Percentiles rank a stretch among this genome's conserved stretches.
These are phyloP conservation scores for Bombyx mori DNA, from an alignment of 1,140 invertebrate species.

Conservation along the genomic window ASM3026992v2 NC_085128.1:17491501-17492000, in stretches of 20 bases:
- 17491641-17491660: too few species aligned
- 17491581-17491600: too few species aligned
- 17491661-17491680: too few species aligned
- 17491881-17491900: conserved; percentile 57
- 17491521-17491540: too few species aligned
- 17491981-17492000: neutral
- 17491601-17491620: too few species aligned
- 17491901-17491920: conserved; percentile 27
- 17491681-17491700: too few species aligned
- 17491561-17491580: too few species aligned
- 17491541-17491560: too few species aligned
- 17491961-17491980: conserved; percentile 10
- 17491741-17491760: conserved; percentile 9
- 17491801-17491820: conserved; percentile 50
- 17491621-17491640: too few species aligned
- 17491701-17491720: too few species aligned
- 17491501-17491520: too few species aligned
- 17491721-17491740: too few species aligned
- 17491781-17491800: conserved; percentile 48
- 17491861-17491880: conserved; percentile 55
- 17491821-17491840: conserved; percentile 39
- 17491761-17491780: conserved; percentile 13
- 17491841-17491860: conserved; percentile 61
- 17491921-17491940: conserved; percentile 25
- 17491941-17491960: conserved; percentile 30